Conservation (phyloP, 2,888 invertebrate species). For the Zootermopsis nevadensis region DNA sequence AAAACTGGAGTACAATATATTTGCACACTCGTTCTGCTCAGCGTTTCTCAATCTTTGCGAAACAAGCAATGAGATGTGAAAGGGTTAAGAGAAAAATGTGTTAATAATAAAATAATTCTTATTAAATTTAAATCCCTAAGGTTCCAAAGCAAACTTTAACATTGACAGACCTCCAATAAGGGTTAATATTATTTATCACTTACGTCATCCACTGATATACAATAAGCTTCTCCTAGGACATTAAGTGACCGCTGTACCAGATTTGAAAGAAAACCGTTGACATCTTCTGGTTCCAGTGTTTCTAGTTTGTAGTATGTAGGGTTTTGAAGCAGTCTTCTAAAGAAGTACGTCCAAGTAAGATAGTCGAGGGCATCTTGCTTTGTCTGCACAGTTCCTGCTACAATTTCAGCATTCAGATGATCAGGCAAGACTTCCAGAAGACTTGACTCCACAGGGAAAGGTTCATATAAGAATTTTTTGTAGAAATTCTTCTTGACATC, state of each 20-base stretch:
- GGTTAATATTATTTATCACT: no score
- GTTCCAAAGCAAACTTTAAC: no score
- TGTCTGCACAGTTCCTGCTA: slow-evolving; percentile 93
- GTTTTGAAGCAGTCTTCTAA: slow-evolving; percentile 77
- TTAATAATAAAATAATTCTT: no score
- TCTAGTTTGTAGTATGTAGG: slow-evolving; percentile 90
- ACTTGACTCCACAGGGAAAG: slow-evolving; percentile 98
- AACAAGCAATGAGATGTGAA: no score
- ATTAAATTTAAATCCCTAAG: no score
- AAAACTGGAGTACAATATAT: no score
- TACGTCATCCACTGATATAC: slow-evolving; percentile 82
- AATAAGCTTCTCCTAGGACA: slow-evolving; percentile 79
- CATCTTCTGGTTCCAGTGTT: slow-evolving; percentile 73
- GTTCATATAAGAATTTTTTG: slow-evolving; percentile 98
- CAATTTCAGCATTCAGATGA: slow-evolving; percentile 97
- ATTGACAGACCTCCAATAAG: no score
- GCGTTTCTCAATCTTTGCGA: no score
- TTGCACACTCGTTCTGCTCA: no score
- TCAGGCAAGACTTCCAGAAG: slow-evolving; percentile 91
- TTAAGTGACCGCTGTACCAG: slow-evolving; percentile 84
- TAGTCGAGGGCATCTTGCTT: slow-evolving; percentile 96
- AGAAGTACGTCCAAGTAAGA: slow-evolving; percentile 98
- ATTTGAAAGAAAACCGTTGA: slow-evolving; percentile 82
- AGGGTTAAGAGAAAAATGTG: no score
- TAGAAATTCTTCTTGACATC: slow-evolving; percentile 99